Base-by-base conservation (phyloP, 2,113 vertebrate species). In the Oreocharis arfaki region DNA sequence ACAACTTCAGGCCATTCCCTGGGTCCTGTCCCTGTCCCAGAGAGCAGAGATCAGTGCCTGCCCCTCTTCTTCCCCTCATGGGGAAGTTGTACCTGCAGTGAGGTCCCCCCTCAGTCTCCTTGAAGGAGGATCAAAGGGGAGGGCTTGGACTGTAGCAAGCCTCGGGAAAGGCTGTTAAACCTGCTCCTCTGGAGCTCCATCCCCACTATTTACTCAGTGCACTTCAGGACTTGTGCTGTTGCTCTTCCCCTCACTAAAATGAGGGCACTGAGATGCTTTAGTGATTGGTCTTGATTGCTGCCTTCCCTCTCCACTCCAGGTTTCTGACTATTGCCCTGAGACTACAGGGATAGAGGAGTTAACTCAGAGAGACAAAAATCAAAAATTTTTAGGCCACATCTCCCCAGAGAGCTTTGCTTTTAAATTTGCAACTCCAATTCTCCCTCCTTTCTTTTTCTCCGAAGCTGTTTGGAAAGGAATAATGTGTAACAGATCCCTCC, bases 311-410 rank as follows among this genome's bases (percentile, higher is more conserved):
- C 11, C 7, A 0, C 69, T 46, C 16, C 16, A 13, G 15, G 17
- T 49, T 28, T 44, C 46, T 67, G 42, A 87, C 16, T 32, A 9
- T 16, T 76, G 32, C 28, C 65, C 15, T 27, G 20, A 83, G 13
- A 35, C 50, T 37, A 7, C 42, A 67, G 59, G 17, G 47, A 42
- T 28, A 44, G 68, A 93, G 47, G 79, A 74, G 71, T 86, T 90
- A 95, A 94, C n/a, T 41, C 13, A 3, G 10, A 35, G 16, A 59
- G 88, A 44, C 22, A 71, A 64, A 90, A 81, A 23, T 39, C 37
- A 37, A 35, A n/a, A n/a, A 3, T 28, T 93, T 94, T 95, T 75
- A 91, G 89, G 87, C 74, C 70, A 89, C 7, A 67, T 93, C 71
- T 95, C 59, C 67, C 55, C 27, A 32, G 91, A 79, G 56, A 85